A percentile compares a stretch with the other conserved stretches of the same genome.
phyloP scores from a whole-genome alignment of 2,113 vertebrate species.

The Sciurus niger region DNA sequence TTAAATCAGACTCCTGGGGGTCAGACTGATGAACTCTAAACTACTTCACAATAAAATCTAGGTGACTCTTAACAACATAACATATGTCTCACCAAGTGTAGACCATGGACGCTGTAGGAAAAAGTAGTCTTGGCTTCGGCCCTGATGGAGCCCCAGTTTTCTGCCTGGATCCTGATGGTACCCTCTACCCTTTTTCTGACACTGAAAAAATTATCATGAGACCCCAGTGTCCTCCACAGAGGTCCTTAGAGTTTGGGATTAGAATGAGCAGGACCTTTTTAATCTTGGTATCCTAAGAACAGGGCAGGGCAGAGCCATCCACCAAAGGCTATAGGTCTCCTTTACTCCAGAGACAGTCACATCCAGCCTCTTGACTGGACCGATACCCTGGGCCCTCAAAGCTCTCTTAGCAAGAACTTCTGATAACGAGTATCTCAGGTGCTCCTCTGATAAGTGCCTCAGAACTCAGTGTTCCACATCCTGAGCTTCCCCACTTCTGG shows the following conservation, averaged over 20 bases:
- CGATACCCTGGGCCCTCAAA: background rate
- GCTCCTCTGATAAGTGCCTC: background rate
- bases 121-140: background rate
- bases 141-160: background rate
- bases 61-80: background rate
- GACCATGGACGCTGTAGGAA: background rate
- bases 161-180: background rate
- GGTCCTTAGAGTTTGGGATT: background rate
- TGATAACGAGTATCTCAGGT: background rate
- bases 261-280: background rate
- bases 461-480: background rate
- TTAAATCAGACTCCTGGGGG: background rate
- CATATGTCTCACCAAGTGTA: background rate
- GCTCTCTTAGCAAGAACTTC: background rate
- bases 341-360: background rate
- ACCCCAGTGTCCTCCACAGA: background rate
- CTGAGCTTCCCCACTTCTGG: background rate
- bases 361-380: background rate
- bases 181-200: background rate
- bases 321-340: background rate
- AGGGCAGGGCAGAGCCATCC: background rate
- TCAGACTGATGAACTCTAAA: background rate
- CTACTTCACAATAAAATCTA: background rate
- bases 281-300: background rate
- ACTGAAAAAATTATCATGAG: background rate